Evolutionary conservation across 1,140 invertebrate species (phyloP), one percentile per base, ranked within the genome.

Genomic region (Rhagoletis zephyria): DNA sequence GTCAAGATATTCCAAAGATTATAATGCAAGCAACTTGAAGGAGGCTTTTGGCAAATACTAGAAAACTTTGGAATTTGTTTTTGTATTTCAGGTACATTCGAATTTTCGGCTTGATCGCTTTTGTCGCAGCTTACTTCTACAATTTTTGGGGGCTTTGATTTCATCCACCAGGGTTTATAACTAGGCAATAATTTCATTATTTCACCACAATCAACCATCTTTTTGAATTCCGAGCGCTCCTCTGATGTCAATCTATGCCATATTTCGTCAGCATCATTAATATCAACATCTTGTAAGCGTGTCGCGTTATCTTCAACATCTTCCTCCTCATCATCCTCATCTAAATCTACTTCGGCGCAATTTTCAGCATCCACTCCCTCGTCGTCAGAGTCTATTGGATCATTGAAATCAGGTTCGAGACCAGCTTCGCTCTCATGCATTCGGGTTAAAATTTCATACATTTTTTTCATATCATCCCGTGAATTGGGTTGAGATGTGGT

Each of bases 161-260:
- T 89, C 12, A 89, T 91, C 96, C 96, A 97, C 96, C 96, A 97
- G 2, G 96, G 96, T 64, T 94, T 93, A 94, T 95, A 97, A 7
- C 94, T 90, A 0, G 96, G 95, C 90, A 97, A 90, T 59, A 97
- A 92, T 89, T 95, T 93, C 59, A 94, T 93, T 14, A 95, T 93
- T 89, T 96, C 95, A 7, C 95, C 95, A 89, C 90, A 94, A 87
- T 94, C 94, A 16, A 96, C 87, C 1, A 96, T 89, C 48, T 95
- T 94, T 90, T 96, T 94, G 93, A 97, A 97, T 90, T 96, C 96
- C 92, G 95, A 94, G 87, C 93, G 95, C 90, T 97, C 96, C 89
- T 94, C 94, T 65, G 94, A 89, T 0, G 95, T 96, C 85, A 97
- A 93, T 19, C 91, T 94, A 86, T 94, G 93, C 96, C 96, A 97